Evolutionary conservation across 1,140 invertebrate species (phyloP).

Genomic region (Pseudomyrmex dendroicus): DNA sequence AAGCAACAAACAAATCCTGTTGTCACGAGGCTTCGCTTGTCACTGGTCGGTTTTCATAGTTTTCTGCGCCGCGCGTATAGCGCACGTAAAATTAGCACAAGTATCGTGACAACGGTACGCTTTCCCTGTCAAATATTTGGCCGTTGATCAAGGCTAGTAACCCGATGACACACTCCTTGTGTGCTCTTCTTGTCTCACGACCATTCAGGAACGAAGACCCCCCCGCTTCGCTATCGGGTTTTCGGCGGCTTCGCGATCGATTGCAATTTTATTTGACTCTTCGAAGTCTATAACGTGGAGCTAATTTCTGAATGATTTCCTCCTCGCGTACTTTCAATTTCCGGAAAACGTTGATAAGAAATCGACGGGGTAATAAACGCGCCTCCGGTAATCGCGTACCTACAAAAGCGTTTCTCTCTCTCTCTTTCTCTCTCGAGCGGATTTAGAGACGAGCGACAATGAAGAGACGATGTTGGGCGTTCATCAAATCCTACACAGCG

Average conservation of each 20-base stretch:
- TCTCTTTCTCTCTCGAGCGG: background rate
- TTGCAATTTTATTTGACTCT: too few relatives aligned
- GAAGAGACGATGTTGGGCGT: background rate
- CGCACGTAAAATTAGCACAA: slow-evolving; percentile 71
- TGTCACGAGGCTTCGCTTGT: slow-evolving; percentile 8
- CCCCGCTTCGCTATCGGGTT: too few relatives aligned
- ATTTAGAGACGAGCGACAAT: background rate
- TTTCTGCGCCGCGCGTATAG: slow-evolving; percentile 62
- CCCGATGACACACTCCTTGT: slow-evolving; percentile 75
- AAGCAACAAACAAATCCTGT: background rate
- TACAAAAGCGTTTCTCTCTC: too few relatives aligned
- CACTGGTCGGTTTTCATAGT: slow-evolving; percentile 63
- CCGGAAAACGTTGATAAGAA: too few relatives aligned
- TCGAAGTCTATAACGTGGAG: too few relatives aligned
- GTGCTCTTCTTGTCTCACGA: slow-evolving; percentile 43
- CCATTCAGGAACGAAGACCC: slow-evolving; percentile 68
- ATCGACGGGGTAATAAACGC: background rate
- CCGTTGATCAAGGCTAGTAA: slow-evolving; percentile 82
- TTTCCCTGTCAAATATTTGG: slow-evolving; percentile 83
- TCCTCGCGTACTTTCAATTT: background rate
- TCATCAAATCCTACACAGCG: slow-evolving; percentile 1
- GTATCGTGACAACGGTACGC: slow-evolving; percentile 71
- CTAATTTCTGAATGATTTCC: too few relatives aligned
- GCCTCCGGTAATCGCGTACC: background rate
- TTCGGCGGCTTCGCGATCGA: background rate